phyloP scores from a whole-genome alignment of 23 tunicate genomes.

The Ascidia mentula region DNA sequence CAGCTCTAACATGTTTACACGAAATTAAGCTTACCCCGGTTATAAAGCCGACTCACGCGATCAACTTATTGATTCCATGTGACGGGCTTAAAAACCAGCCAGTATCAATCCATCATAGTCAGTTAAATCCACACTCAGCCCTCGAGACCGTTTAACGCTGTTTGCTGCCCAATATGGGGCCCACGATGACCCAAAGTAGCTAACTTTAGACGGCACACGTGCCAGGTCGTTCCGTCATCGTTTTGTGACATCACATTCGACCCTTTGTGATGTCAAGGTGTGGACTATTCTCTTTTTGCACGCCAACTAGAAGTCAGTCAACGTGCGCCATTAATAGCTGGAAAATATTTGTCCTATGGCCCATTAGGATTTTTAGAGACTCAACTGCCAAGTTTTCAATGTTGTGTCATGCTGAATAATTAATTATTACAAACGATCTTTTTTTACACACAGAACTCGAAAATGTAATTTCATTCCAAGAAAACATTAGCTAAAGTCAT shows the following conservation, averaged over 20 bases:
- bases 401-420: too few relatives aligned
- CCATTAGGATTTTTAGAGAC: too few relatives aligned
- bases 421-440: too few relatives aligned
- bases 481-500: too few relatives aligned
- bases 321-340: background rate
- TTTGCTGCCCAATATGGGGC: background rate
- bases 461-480: too few relatives aligned
- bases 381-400: too few relatives aligned
- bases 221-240: background rate
- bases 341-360: background rate
- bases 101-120: background rate
- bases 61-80: background rate
- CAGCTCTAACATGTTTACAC: background rate
- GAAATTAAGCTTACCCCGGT: background rate
- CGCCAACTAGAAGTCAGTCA: background rate
- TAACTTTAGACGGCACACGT: background rate
- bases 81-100: too few relatives aligned
- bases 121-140: background rate
- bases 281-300: background rate
- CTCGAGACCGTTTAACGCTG: background rate
- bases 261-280: constrained; percentile 11
- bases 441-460: too few relatives aligned
- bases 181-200: background rate
- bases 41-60: background rate
- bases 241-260: constrained; percentile 5